A percentile compares a stretch with the other conserved stretches of the same genome.
phyloP scores from a whole-genome alignment of 2,888 invertebrate genomes.

The Pristionchus maxplancki region DNA sequence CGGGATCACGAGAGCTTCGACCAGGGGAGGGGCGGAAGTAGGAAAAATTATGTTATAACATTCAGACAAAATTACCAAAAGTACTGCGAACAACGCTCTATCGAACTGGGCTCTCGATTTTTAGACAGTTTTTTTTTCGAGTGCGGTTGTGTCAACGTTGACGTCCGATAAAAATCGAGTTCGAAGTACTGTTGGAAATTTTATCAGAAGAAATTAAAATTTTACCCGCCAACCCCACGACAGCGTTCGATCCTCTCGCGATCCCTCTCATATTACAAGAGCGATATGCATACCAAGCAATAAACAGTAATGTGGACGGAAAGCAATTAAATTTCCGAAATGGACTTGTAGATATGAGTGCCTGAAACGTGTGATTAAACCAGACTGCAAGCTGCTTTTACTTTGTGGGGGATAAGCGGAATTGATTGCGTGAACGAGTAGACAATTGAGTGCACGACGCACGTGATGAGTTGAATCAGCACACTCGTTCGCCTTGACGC shows the following conservation, averaged over 20 bases:
- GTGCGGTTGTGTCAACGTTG: no score
- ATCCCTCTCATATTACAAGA: no score
- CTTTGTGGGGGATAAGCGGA: neutral
- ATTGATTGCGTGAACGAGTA: neutral
- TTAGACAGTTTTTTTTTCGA: no score
- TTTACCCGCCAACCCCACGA: neutral
- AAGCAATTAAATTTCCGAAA: neutral
- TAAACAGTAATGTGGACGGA: neutral
- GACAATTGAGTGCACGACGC: neutral
- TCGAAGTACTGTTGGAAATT: no score
- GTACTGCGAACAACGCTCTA: no score
- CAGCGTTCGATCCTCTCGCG: no score
- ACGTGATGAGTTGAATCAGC: neutral
- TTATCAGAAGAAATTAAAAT: neutral
- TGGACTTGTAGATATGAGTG: neutral
- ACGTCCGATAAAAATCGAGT: no score
- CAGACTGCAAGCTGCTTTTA: no score
- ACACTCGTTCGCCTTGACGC: neutral
- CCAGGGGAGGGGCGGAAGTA: neutral
- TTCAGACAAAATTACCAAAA: no score
- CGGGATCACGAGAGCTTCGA: neutral
- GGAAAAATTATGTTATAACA: no score
- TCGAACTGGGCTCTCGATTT: no score
- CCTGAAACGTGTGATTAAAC: no score
- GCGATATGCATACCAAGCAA: neutral